These are phyloP conservation scores for Thryonomys swinderianus DNA, from an alignment of 2,113 vertebrate genomes.

Conservation along the genomic window DNA sequence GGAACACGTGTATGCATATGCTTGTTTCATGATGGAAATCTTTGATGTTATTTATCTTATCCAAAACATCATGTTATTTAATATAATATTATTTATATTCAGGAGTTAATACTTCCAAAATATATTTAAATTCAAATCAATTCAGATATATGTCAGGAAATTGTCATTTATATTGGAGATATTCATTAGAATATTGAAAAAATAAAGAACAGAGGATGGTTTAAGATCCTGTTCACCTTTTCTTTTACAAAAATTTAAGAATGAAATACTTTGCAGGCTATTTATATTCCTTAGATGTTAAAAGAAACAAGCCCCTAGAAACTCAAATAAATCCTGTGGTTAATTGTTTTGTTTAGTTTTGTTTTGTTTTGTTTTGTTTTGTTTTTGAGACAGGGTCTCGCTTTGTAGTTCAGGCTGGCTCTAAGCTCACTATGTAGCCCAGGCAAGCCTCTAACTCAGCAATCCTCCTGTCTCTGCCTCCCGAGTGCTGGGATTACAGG, in stretches of 20 bases:
- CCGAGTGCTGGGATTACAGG: too few relatives aligned
- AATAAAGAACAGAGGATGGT: not conserved
- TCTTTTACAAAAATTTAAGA: not conserved
- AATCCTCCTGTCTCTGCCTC: too few relatives aligned
- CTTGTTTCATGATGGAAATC: not conserved
- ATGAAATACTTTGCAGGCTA: not conserved
- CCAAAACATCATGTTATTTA: not conserved
- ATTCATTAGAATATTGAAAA: not conserved
- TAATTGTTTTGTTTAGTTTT: too few relatives aligned
- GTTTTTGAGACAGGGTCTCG: too few relatives aligned
- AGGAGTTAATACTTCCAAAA: not conserved
- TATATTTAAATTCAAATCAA: not conserved
- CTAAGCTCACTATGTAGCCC: too few relatives aligned
- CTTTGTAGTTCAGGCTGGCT: too few relatives aligned
- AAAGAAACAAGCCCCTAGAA: not conserved
- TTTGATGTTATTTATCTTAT: not conserved
- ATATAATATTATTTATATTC: not conserved
- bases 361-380: too few relatives aligned
- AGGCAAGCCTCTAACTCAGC: too few relatives aligned
- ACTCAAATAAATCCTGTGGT: not conserved
- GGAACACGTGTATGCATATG: not conserved
- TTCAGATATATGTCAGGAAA: fast-evolving
- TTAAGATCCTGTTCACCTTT: not conserved
- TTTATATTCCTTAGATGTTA: not conserved
- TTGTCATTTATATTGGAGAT: not conserved